Percentiles rank a stretch among this genome's conserved stretches.
These are phyloP conservation scores for Pionites leucogaster DNA, from an alignment of 2,113 vertebrate genomes.

Conservation along the genomic window DNA sequence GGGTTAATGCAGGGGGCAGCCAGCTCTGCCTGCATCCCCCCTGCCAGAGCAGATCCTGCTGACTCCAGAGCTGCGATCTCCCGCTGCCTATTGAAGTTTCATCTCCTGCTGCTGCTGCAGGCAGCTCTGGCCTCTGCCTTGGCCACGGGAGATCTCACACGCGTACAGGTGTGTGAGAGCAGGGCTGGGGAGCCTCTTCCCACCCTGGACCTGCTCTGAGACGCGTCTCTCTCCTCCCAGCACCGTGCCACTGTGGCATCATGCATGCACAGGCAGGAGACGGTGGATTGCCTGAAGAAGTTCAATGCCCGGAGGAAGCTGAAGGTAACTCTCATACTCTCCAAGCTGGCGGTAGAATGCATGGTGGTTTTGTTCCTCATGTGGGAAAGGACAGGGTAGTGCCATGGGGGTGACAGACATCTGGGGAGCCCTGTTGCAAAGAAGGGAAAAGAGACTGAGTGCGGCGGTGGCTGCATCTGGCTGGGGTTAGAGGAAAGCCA, in stretches of 20 bases:
- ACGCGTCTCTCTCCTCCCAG: slow-evolving; percentile 56
- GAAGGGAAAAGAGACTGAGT: not conserved
- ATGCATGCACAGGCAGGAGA: slow-evolving; percentile 98
- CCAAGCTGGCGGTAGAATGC: not conserved
- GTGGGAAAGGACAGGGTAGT: not conserved
- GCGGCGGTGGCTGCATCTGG: not conserved
- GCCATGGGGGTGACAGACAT: not conserved
- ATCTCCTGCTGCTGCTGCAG: not conserved
- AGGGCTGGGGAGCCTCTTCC: not conserved
- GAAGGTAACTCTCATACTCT: slow-evolving; percentile 78
- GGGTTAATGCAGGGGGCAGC: not conserved
- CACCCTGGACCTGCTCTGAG: not conserved
- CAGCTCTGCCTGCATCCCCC: not conserved
- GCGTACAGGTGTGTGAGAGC: not conserved
- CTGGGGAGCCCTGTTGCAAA: not conserved
- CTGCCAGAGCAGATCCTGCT: not conserved
- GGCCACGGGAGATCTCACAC: not conserved
- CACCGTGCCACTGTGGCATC: slow-evolving; percentile 95
- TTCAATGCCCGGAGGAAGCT: slow-evolving; percentile 96
- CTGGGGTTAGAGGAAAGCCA: not conserved
- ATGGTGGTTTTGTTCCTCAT: not conserved
- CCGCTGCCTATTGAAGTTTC: not conserved
- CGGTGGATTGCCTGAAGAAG: slow-evolving; percentile 96
- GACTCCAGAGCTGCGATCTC: not conserved
- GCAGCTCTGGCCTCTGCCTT: not conserved